phyloP scores from a whole-genome alignment of 2,888 invertebrate genomes.

The Amphipoea oculea region DNA sequence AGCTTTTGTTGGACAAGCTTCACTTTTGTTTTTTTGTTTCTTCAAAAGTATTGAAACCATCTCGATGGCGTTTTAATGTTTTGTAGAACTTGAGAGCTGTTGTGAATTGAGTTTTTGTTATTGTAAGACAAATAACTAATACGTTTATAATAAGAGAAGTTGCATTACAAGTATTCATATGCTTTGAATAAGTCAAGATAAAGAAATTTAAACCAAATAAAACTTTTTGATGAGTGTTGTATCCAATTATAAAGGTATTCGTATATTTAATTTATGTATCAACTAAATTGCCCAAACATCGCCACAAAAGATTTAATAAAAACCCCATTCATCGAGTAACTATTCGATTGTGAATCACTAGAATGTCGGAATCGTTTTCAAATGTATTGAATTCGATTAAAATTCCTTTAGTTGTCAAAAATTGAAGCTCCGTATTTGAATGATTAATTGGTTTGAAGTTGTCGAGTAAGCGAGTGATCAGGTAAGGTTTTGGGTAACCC shows the following conservation, averaged over 20 bases:
- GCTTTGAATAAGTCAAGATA: constrained; percentile 15
- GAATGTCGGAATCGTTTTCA: constrained; percentile 53
- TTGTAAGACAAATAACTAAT: neutral
- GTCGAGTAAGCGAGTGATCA: constrained; percentile 72
- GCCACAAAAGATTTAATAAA: constrained; percentile 39
- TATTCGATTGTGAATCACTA: constrained; percentile 58
- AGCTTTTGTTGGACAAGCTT: constrained; percentile 36
- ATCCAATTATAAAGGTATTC: constrained; percentile 35
- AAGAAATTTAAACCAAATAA: constrained; percentile 10
- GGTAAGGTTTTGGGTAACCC: constrained; percentile 70
- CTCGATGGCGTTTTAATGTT: constrained; percentile 37
- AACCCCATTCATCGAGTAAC: constrained; percentile 56
- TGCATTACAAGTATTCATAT: too few species aligned
- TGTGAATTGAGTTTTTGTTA: constrained; percentile 18
- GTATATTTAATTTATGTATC: constrained; percentile 37
- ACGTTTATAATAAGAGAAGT: neutral
- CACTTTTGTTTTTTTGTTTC: constrained; percentile 46
- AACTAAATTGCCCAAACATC: constrained; percentile 21
- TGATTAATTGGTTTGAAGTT: constrained; percentile 80
- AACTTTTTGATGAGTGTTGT: constrained; percentile 10
- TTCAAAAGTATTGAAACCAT: constrained; percentile 43
- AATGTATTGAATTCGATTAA: constrained; percentile 70
- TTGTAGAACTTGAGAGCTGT: constrained; percentile 17
- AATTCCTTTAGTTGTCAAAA: constrained; percentile 73
- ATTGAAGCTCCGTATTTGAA: constrained; percentile 69